Percentiles rank a stretch among this genome's conserved stretches.
Conservation (phyloP, 2,113 vertebrate species). For the Chitala chitala region DNA sequence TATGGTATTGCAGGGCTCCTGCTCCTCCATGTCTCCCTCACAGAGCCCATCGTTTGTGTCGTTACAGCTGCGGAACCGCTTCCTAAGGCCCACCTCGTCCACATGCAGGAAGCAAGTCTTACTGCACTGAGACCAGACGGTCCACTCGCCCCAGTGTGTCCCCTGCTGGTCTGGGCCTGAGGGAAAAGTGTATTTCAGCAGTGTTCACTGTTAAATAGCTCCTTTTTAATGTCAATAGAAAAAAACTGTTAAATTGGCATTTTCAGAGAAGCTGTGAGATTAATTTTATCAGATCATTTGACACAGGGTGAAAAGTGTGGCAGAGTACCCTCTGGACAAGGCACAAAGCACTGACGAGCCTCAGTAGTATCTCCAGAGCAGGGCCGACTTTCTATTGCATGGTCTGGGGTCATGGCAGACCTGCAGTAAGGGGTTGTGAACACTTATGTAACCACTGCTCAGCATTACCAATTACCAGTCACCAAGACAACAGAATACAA, state of each 20-base stretch:
- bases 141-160: slow-evolving; percentile 67
- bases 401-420: slow-evolving; percentile 62
- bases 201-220: too few relatives aligned
- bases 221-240: neutral
- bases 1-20: slow-evolving; percentile 68
- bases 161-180: slow-evolving; percentile 38
- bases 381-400: slow-evolving; percentile 41
- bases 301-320: neutral
- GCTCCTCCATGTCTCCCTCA: slow-evolving; percentile 57
- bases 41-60: slow-evolving; percentile 38
- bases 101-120: slow-evolving; percentile 71
- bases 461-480: too few relatives aligned
- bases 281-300: too few relatives aligned
- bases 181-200: too few relatives aligned
- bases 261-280: too few relatives aligned
- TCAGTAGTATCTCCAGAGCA: slow-evolving; percentile 70
- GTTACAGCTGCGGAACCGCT: slow-evolving; percentile 67
- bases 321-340: slow-evolving; percentile 61
- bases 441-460: too few relatives aligned
- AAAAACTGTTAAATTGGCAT: neutral
- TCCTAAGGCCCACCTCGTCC: slow-evolving; percentile 58
- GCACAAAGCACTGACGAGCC: slow-evolving; percentile 57
- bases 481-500: neutral
- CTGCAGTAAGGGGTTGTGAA: slow-evolving; percentile 43
- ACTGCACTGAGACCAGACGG: slow-evolving; percentile 74